Conservation (phyloP, 2,888 invertebrate genomes). For the Heliconius erato region DNA sequence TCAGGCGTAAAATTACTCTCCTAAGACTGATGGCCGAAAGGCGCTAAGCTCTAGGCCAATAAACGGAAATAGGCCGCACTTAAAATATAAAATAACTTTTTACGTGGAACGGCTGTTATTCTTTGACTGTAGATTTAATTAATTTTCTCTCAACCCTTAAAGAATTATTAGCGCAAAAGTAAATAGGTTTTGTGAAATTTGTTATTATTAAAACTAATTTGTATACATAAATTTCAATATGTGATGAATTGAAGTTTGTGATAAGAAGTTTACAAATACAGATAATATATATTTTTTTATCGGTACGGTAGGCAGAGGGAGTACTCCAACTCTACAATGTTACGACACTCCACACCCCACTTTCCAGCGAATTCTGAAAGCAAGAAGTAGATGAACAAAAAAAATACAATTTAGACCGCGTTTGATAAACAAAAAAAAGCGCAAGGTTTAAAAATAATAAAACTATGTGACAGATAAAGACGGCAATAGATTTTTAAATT, state of each 20-base stretch:
- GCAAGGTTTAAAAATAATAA: neutral
- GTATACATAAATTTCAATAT: neutral
- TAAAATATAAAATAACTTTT: constrained; percentile 15
- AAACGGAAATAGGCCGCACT: constrained; percentile 35
- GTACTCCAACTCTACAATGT: too few species aligned
- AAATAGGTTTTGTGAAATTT: neutral
- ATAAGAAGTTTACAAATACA: too few species aligned
- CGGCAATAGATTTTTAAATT: too few species aligned
- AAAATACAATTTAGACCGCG: neutral
- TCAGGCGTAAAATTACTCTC: constrained; percentile 50
- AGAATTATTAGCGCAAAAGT: constrained; percentile 5
- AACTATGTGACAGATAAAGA: neutral
- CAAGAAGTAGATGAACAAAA: neutral
- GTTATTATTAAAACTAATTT: neutral
- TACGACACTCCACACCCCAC: too few species aligned
- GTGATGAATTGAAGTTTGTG: too few species aligned
- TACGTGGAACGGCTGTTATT: neutral
- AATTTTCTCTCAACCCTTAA: neutral
- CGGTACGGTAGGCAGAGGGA: too few species aligned
- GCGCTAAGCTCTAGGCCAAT: constrained; percentile 33
- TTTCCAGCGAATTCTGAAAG: too few species aligned
- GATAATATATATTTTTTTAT: too few species aligned
- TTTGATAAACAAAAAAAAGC: neutral
- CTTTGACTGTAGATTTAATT: neutral
- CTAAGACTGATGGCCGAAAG: constrained; percentile 48